phyloP scores from a whole-genome alignment of 2,888 invertebrate genomes.

The Xestobium rufovillosum region DNA sequence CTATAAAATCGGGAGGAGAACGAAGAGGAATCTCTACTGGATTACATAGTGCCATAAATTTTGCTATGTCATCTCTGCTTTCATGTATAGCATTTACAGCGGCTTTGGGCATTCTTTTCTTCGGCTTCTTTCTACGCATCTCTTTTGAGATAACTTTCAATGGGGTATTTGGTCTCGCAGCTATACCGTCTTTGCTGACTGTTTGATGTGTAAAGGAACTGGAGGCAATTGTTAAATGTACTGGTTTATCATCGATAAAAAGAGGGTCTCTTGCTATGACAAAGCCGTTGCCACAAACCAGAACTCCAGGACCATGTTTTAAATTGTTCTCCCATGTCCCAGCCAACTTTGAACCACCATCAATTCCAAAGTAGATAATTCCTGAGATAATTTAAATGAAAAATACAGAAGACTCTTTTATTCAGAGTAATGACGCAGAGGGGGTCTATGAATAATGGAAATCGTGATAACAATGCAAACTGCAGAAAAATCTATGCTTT shows the following conservation, averaged over 20 bases:
- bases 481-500: too few relatives aligned
- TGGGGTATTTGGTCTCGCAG: not conserved
- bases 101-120: conserved; percentile 13
- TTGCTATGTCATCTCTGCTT: conserved; percentile 19
- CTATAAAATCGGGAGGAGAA: conserved; percentile 39
- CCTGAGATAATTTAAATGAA: conserved; percentile 28
- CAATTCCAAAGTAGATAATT: conserved; percentile 45
- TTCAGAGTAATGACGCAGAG: too few relatives aligned
- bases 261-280: conserved; percentile 45
- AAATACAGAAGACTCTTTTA: too few relatives aligned
- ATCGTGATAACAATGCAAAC: too few relatives aligned
- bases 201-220: too few relatives aligned
- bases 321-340: conserved; percentile 50
- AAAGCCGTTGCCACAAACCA: conserved; percentile 51
- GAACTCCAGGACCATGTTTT: conserved; percentile 50
- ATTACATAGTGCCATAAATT: conserved; percentile 15
- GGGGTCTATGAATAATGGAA: too few relatives aligned
- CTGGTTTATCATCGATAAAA: conserved; percentile 48
- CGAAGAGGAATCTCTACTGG: conserved; percentile 31
- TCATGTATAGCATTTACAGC: conserved; percentile 10
- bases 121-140: conserved; percentile 1
- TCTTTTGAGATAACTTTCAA: not conserved
- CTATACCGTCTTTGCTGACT: too few relatives aligned
- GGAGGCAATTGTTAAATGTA: too few relatives aligned
- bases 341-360: conserved; percentile 49